Evolutionary conservation across 2,113 vertebrate species (phyloP), one percentile per base, ranked within the genome.

Genomic region (Halcyon malimbica): DNA sequence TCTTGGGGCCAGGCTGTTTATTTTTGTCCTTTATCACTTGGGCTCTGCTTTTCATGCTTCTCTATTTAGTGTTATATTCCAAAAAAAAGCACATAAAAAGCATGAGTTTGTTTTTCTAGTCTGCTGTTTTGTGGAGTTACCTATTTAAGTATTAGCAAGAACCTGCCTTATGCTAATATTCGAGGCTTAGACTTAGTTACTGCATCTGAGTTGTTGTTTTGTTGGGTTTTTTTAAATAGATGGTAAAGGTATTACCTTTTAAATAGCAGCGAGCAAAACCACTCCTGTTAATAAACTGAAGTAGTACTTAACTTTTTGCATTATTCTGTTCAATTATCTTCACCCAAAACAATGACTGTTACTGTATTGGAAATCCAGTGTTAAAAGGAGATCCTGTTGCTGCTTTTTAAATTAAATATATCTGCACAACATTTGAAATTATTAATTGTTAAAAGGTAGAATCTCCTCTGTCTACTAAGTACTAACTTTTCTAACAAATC

Each of bases 401-500:
- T 90, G 16, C 28, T 87, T 93, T 85, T 74, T 24, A 92, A 95
- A 87, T 93, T 86, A 15, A 93, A 86, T 50, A 9, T 41, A 82
- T 95, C 83, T 96, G 80, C 96, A 96, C 96, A 97, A 95, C 93
- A 79, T 94, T 97, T 96, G 83, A 82, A 97, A 92, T 91, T 20
- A 46, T 85, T 87, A 54, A 69, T 86, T 93, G 28, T 95, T 96
- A 95, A 97, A 98, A 98, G 97, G 97, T 98, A 97, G 97, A 98
- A 98, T 98, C 97, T 97, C 97, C 71, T 97, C 96, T 97, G 97
- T 97, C 97, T 96, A 94, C 64, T 84, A 97, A 95, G 87, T 90
- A 97, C 94, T 98, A 96, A 98, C 64, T 89, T 56, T 83, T 94
- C 74, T 97, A 97, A 69, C 82, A 81, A 95, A 89, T 67, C 76